These are phyloP conservation scores for Spea bombifrons DNA, from an alignment of 2,113 vertebrate genomes.

Conservation along the genomic window DNA sequence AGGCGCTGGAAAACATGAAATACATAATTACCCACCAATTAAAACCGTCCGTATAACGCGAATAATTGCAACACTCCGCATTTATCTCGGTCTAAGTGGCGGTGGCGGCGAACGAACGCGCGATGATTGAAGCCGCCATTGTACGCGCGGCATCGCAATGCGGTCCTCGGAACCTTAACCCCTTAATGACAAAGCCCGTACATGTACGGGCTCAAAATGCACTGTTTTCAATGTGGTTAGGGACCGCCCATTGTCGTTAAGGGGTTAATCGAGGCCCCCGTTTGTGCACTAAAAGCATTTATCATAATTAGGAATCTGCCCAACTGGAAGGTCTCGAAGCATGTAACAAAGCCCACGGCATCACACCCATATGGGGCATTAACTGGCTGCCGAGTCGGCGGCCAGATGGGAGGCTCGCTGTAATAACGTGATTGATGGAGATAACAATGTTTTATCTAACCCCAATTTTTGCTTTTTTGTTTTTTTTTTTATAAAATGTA, in stretches of 20 bases:
- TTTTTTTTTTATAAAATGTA: conserved; percentile 3
- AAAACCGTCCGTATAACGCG: conserved; percentile 20
- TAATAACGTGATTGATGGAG: conserved; percentile 45
- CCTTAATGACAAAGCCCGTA: too few species aligned
- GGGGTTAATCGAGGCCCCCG: conserved; percentile 34
- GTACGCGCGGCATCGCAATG: conserved; percentile 28
- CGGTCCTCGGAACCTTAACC: conserved; percentile 36
- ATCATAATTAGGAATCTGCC: conserved; percentile 46
- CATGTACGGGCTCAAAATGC: too few species aligned
- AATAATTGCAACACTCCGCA: conserved; percentile 16
- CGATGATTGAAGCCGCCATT: conserved; percentile 27
- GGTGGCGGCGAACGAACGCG: neutral
- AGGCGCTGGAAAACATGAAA: conserved; percentile 22
- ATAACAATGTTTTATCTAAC: conserved; percentile 43
- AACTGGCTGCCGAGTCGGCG: conserved; percentile 26
- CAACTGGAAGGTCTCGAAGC: conserved; percentile 45
- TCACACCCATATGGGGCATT: conserved; percentile 35
- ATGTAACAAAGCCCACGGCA: conserved; percentile 26
- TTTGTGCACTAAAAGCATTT: conserved; percentile 37
- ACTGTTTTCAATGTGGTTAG: too few species aligned
- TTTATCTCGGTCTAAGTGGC: conserved; percentile 35
- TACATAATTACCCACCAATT: conserved; percentile 36
- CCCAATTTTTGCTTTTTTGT: conserved; percentile 2
- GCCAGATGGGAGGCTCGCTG: conserved; percentile 39
- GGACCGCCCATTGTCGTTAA: too few species aligned